Evolutionary conservation across 1,140 invertebrate species (phyloP).

Genomic region (Pentalonia nigronervosa): DNA sequence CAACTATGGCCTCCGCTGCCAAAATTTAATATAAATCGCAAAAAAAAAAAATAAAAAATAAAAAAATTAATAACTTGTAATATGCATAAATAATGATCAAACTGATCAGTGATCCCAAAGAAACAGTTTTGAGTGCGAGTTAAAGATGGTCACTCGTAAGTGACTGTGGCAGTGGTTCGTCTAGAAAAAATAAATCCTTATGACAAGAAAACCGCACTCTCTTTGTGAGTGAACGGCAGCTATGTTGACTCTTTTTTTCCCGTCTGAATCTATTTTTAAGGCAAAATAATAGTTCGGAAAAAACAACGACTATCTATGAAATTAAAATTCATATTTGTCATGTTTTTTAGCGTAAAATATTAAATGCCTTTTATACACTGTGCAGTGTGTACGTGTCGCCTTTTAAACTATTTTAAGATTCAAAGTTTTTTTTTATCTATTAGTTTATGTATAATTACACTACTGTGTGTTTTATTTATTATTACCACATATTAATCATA

Average conservation of each 20-base stretch:
- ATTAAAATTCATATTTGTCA: neutral
- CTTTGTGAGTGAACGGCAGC: neutral
- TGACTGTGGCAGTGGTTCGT: neutral
- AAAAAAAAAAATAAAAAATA: no score
- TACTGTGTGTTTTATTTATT: slow-evolving; percentile 12
- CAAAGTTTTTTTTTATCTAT: neutral
- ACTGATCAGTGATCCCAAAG: no score
- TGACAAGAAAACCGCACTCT: neutral
- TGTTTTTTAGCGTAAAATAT: neutral
- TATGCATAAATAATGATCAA: neutral
- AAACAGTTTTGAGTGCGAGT: neutral
- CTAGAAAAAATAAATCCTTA: neutral
- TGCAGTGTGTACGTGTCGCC: neutral
- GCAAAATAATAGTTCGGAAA: neutral
- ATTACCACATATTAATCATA: neutral
- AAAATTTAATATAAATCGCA: no score
- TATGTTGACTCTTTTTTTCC: neutral
- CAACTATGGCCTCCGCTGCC: no score
- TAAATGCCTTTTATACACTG: neutral
- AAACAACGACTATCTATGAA: neutral
- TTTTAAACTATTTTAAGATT: neutral
- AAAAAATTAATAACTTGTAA: no score
- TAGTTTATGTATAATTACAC: neutral
- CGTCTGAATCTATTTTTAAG: neutral
- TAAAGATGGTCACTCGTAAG: neutral